phyloP scores from a whole-genome alignment of 1,140 invertebrate genomes.

The Rhagoletis zephyria region DNA sequence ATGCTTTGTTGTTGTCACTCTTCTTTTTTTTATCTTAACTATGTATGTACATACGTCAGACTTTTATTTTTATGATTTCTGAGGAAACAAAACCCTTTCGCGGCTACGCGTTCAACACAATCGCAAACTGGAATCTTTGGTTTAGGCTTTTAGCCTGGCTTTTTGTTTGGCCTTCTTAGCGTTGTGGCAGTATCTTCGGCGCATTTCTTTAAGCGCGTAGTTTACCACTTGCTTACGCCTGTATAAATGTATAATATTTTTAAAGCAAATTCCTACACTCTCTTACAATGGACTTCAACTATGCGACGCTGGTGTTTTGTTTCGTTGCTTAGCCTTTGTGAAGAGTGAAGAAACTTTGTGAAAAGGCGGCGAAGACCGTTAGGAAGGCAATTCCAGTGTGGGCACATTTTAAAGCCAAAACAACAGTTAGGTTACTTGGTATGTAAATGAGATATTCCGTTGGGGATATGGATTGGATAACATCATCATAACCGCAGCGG shows the following conservation, averaged over 20 bases:
- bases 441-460: constrained; percentile 43
- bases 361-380: background rate
- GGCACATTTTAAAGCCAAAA: background rate
- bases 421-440: constrained; percentile 48
- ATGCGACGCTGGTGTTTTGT: background rate
- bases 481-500: background rate
- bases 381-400: background rate
- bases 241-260: background rate
- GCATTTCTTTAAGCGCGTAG: background rate
- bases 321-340: background rate
- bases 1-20: background rate
- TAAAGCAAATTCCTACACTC: background rate
- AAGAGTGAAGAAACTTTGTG: background rate
- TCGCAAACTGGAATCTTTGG: background rate
- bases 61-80: constrained; percentile 46
- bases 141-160: background rate
- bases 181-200: background rate
- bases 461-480: constrained; percentile 37
- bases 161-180: background rate
- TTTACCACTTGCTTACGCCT: background rate
- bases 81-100: constrained; percentile 34
- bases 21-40: constrained; percentile 28
- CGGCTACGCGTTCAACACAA: background rate
- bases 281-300: background rate
- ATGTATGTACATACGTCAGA: background rate